phyloP scores from a whole-genome alignment of 2,113 vertebrate genomes.

The Rhinolophus sinicus region DNA sequence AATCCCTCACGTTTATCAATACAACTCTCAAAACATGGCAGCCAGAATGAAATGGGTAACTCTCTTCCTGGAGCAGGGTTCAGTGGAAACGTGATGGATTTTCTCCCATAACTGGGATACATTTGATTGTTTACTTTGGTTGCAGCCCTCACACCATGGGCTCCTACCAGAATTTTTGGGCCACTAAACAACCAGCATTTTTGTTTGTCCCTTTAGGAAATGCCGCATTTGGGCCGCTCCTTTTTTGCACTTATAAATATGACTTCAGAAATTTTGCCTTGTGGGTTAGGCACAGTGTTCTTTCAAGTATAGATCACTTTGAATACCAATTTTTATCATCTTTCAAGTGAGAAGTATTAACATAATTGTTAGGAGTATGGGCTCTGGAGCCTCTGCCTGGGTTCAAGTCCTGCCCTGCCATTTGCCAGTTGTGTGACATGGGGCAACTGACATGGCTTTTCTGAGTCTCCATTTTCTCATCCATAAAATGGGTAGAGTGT shows the following conservation, averaged over 20 bases:
- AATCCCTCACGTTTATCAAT: not conserved
- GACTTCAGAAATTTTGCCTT: not conserved
- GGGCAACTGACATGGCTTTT: not conserved
- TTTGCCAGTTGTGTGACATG: not conserved
- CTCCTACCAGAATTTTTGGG: not conserved
- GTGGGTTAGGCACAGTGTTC: not conserved
- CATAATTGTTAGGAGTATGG: not conserved
- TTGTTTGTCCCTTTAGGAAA: not conserved
- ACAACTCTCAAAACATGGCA: not conserved
- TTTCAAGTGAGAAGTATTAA: not conserved
- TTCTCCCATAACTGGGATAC: not conserved
- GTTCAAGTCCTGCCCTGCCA: not conserved
- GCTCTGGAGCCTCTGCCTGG: not conserved
- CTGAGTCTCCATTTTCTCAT: not conserved
- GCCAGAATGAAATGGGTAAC: not conserved
- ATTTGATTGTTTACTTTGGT: not conserved
- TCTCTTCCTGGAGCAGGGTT: not conserved
- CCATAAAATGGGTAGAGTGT: not conserved
- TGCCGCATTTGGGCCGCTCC: not conserved
- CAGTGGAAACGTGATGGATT: not conserved
- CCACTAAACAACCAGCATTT: not conserved
- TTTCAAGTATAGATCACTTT: not conserved
- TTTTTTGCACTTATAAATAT: not conserved
- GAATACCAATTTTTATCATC: not conserved
- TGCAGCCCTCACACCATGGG: not conserved